Percentiles rank a stretch among this genome's conserved stretches.
These are phyloP conservation scores for Drosophila paranaensis DNA, from an alignment of 2,888 invertebrate genomes.

Conservation along the genomic window DNA sequence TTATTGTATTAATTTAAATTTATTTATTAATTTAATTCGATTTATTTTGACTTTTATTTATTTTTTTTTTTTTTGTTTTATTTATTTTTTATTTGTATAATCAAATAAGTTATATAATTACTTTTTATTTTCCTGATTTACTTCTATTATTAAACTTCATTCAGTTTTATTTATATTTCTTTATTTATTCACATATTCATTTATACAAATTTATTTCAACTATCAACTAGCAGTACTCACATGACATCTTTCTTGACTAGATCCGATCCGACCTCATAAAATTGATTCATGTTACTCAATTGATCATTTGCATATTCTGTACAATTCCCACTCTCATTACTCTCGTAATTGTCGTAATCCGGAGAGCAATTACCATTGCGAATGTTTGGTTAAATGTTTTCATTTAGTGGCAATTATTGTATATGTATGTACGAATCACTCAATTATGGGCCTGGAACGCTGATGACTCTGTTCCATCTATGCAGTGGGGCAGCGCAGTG, in stretches of 20 bases:
- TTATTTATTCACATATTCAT: too few species aligned
- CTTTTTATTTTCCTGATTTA: too few species aligned
- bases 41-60: too few species aligned
- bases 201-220: too few species aligned
- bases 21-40: too few species aligned
- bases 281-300: neutral
- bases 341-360: neutral
- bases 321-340: neutral
- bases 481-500: constrained; percentile 16
- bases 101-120: too few species aligned
- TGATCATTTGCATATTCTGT: neutral
- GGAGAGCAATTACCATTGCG: constrained; percentile 8
- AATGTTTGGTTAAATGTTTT: constrained; percentile 34
- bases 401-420: constrained; percentile 43
- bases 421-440: constrained; percentile 16
- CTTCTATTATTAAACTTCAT: too few species aligned
- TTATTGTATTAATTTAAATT: too few species aligned
- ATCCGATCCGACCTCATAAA: neutral
- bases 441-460: constrained; percentile 29
- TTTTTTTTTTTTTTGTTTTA: too few species aligned
- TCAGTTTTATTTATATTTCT: too few species aligned
- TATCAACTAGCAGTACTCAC: too few species aligned
- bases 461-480: constrained; percentile 32
- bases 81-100: too few species aligned
- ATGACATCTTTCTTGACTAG: neutral